Conservation (phyloP, 1,140 invertebrate genomes). For the Drosophila novamexicana region DNA sequence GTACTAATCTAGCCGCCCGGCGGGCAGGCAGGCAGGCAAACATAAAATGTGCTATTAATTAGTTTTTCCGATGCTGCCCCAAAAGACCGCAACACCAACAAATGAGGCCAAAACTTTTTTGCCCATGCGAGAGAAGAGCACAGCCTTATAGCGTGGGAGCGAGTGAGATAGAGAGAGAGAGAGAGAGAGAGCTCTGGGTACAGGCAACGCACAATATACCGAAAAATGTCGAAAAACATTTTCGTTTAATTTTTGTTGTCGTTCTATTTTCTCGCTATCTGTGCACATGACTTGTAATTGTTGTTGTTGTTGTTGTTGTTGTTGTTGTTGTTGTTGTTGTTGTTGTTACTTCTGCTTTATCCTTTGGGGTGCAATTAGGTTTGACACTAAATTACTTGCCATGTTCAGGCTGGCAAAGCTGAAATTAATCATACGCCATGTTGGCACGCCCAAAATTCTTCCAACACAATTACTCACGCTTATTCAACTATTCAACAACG, state of each 20-base stretch:
- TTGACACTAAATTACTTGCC: slow-evolving; percentile 73
- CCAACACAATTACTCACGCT: slow-evolving; percentile 39
- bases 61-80: slow-evolving; percentile 70
- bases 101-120: slow-evolving; percentile 48
- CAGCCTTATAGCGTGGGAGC: neutral
- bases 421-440: slow-evolving; percentile 74
- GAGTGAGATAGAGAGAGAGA: neutral
- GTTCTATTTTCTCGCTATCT: slow-evolving; percentile 61
- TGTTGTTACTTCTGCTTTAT: slow-evolving; percentile 28
- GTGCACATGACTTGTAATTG: slow-evolving; percentile 76
- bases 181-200: slow-evolving; percentile 1
- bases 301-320: slow-evolving; percentile 34
- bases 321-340: slow-evolving; percentile 39
- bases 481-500: slow-evolving; percentile 25
- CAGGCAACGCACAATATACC: slow-evolving; percentile 26
- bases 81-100: slow-evolving; percentile 65
- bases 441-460: slow-evolving; percentile 37
- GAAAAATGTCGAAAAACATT: slow-evolving; percentile 53
- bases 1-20: slow-evolving; percentile 53
- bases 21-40: slow-evolving; percentile 62
- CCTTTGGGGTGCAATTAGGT: slow-evolving; percentile 73
- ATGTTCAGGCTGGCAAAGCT: slow-evolving; percentile 28
- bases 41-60: slow-evolving; percentile 81
- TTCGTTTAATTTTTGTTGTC: slow-evolving; percentile 48
- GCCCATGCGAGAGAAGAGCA: neutral